A percentile compares a stretch with the other conserved stretches of the same genome.
phyloP scores from a whole-genome alignment of 2,113 vertebrate species.

The Hirundichthys speculiger region DNA sequence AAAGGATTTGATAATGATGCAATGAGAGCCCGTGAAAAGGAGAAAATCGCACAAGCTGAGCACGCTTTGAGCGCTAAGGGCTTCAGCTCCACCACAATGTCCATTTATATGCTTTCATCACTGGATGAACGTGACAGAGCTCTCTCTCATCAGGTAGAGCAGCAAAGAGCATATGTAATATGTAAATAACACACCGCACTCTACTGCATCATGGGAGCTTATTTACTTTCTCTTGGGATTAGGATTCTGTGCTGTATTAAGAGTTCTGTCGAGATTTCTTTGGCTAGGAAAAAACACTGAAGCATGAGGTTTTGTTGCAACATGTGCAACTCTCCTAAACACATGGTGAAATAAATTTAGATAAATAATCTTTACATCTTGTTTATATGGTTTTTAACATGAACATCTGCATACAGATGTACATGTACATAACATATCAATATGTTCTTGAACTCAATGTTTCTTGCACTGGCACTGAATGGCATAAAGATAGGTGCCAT shows the following conservation, averaged over 20 bases:
- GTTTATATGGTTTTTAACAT: too few relatives aligned
- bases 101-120: constrained; percentile 41
- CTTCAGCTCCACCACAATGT: constrained; percentile 42
- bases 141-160: constrained; percentile 54
- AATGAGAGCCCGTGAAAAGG: constrained; percentile 26
- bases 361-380: too few relatives aligned
- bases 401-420: too few relatives aligned
- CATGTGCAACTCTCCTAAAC: too few relatives aligned
- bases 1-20: constrained; percentile 51
- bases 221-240: constrained; percentile 12
- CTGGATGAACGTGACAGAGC: constrained; percentile 42
- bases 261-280: neutral
- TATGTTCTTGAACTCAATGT: too few relatives aligned
- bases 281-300: neutral
- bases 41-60: constrained; percentile 26
- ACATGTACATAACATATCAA: too few relatives aligned
- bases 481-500: too few relatives aligned
- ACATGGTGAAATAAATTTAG: too few relatives aligned
- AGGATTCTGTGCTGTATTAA: neutral
- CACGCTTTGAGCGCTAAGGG: constrained; percentile 36
- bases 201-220: constrained; percentile 2
- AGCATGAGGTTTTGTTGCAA: too few relatives aligned
- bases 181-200: constrained; percentile 39
- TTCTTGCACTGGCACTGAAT: too few relatives aligned
- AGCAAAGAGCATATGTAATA: constrained; percentile 63